Conservation (phyloP, 2,888 invertebrate species). For the Darwinula stevensoni region DNA sequence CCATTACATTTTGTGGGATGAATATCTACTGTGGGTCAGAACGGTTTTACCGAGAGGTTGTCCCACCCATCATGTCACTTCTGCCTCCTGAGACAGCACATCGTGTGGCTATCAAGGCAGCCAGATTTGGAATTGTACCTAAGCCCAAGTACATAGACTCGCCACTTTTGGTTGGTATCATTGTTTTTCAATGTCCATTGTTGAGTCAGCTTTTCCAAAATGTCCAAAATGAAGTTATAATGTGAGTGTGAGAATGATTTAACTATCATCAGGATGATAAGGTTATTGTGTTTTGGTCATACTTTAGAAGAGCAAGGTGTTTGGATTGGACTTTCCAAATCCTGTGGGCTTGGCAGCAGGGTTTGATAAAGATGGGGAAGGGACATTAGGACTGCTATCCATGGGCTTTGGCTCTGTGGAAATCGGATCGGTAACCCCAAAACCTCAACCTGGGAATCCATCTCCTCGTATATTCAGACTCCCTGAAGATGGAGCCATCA, state of each 20-base stretch:
- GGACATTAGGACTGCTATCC: too few species aligned
- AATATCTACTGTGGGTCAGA: slow-evolving; percentile 42
- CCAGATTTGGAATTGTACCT: slow-evolving; percentile 44
- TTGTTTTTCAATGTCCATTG: too few species aligned
- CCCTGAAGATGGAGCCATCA: slow-evolving; percentile 50
- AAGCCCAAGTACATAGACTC: slow-evolving; percentile 27
- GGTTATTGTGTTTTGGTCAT: background rate
- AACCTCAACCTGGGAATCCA: slow-evolving; percentile 71
- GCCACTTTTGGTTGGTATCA: too few species aligned
- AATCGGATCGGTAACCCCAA: slow-evolving; percentile 80
- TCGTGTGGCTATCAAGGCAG: slow-evolving; percentile 35
- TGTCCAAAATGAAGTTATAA: too few species aligned
- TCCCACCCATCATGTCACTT: slow-evolving; percentile 34
- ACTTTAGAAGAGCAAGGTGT: slow-evolving; percentile 30
- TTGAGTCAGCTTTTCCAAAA: too few species aligned
- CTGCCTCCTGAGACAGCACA: slow-evolving; percentile 60
- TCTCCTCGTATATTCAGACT: slow-evolving; percentile 77
- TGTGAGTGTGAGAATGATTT: too few species aligned
- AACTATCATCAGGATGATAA: slow-evolving; percentile 30
- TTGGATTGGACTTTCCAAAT: slow-evolving; percentile 40
- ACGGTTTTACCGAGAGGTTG: slow-evolving; percentile 36
- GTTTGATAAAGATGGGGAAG: slow-evolving; percentile 90
- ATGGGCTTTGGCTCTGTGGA: slow-evolving; percentile 90
- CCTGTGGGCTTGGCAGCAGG: slow-evolving; percentile 96
- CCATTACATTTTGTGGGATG: slow-evolving; percentile 30